Evolutionary conservation across 2,797 vertebrate genomes (phyloP), one percentile per base, ranked within the genome.

Genomic region (Semotilus atromaculatus): DNA sequence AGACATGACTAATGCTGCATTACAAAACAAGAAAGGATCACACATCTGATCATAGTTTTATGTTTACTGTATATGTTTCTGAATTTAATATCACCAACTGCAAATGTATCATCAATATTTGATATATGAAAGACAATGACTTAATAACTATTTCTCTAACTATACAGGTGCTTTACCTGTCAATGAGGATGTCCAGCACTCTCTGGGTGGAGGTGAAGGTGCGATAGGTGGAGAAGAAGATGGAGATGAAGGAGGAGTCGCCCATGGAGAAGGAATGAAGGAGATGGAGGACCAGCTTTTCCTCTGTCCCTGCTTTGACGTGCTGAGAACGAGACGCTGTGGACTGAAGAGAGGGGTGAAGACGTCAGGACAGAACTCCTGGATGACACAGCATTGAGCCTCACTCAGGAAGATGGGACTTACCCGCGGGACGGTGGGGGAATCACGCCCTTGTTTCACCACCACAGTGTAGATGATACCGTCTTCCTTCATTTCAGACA

Each of bases 221-320:
- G 79, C 94, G 96, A 86, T 96, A 97, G 5, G 97, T 98, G 89
- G 96, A 96, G 76, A 98, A 93, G 92, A 98, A 97, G 91, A 96
- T 93, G 66, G 95, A 93, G 77, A 95, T 90, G 91, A 95, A 98
- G 82, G 95, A 94, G 16, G 94, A 75, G 90, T 98, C 97, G 2
- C 95, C 95, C 86, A 95, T 86, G 14, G 91, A 89, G 16, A 95
- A 93, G 3, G 96, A 96, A 91, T 96, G 95, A 26, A 98, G 93
- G n/a, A 97, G 95, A 93, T 98, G 95, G 53, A 94, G 95, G 82
- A 96, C 96, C 79, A 98, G 92, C 88, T 96, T 96, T 89, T 95
- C 94, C 34, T 97, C 95, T 0, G 96, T 96, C 29, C 96, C 97
- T 0, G 96, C 96, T 74, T 97, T 97, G 71, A 97, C 88, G 11